Conservation (phyloP, 2,888 invertebrate genomes). For the Stomorhina lunata region DNA sequence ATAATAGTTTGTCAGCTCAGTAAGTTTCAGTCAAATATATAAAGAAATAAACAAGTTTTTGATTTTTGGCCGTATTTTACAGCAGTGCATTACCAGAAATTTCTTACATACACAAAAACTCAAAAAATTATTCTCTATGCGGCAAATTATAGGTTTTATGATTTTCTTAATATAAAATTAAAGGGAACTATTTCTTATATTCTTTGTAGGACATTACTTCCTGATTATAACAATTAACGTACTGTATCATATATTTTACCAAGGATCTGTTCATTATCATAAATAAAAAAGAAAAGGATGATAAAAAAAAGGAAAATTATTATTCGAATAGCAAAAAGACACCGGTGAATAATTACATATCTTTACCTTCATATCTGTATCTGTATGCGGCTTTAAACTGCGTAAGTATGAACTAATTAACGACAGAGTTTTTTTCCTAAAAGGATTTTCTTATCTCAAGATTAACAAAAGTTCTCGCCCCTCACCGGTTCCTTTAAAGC, state of each 20-base stretch:
- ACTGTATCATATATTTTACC: neutral
- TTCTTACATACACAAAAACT: too few relatives aligned
- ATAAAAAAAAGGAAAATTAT: neutral
- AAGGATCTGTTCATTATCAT: slow-evolving; percentile 16
- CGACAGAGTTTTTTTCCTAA: slow-evolving; percentile 38
- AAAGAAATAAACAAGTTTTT: too few relatives aligned
- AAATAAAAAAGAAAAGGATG: neutral
- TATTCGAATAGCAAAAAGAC: slow-evolving; percentile 9
- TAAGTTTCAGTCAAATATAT: too few relatives aligned
- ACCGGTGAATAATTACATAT: slow-evolving; percentile 31
- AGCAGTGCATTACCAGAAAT: too few relatives aligned
- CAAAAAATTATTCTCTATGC: too few relatives aligned
- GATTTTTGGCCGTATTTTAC: too few relatives aligned
- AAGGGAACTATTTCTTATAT: too few relatives aligned
- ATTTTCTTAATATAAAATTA: too few relatives aligned
- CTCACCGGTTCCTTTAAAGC: neutral
- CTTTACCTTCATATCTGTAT: too few relatives aligned
- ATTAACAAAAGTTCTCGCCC: slow-evolving; percentile 17
- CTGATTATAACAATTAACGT: neutral
- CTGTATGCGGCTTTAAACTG: slow-evolving; percentile 25
- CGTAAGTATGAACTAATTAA: slow-evolving; percentile 59
- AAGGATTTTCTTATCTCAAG: slow-evolving; percentile 53
- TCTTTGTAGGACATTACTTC: neutral
- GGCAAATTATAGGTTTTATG: too few relatives aligned
- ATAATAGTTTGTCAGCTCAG: too few relatives aligned